Evolutionary conservation across 2,888 invertebrate species (phyloP).

Genomic region (Drosophila parthenogenetica): DNA sequence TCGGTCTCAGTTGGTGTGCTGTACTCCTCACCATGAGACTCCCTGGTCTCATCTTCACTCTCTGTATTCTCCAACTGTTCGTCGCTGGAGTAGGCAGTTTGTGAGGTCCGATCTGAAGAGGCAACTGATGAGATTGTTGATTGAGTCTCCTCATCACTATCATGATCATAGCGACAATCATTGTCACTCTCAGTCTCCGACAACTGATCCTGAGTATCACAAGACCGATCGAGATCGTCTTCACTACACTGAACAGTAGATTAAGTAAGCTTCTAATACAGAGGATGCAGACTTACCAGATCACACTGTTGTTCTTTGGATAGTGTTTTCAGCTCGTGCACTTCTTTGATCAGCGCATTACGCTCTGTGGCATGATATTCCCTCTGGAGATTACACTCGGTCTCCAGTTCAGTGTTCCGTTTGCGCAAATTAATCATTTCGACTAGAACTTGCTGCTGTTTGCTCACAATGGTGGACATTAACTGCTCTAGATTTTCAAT

Average conservation of each 20-base stretch:
- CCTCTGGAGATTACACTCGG: conserved; percentile 76
- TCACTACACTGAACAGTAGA: neutral
- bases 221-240: conserved; percentile 1
- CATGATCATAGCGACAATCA: conserved; percentile 6
- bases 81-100: neutral
- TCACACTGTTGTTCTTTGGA: conserved; percentile 40
- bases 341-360: conserved; percentile 71
- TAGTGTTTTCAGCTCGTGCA: conserved; percentile 66
- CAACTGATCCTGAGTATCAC: neutral
- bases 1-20: conserved; percentile 27
- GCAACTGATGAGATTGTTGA: conserved; percentile 4
- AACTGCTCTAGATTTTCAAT: conserved; percentile 79
- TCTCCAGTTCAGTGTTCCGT: conserved; percentile 68
- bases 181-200: conserved; percentile 16
- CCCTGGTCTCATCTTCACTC: conserved; percentile 18
- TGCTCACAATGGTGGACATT: conserved; percentile 77
- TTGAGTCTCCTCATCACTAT: conserved; percentile 11
- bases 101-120: conserved; percentile 8
- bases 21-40: neutral
- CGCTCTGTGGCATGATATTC: conserved; percentile 81
- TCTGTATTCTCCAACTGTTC: conserved; percentile 10
- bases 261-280: neutral
- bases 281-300: conserved; percentile 12
- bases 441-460: conserved; percentile 77
- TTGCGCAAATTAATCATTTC: conserved; percentile 77